phyloP scores from a whole-genome alignment of 2,113 vertebrate genomes.

The Gymnobelideus leadbeateri region DNA sequence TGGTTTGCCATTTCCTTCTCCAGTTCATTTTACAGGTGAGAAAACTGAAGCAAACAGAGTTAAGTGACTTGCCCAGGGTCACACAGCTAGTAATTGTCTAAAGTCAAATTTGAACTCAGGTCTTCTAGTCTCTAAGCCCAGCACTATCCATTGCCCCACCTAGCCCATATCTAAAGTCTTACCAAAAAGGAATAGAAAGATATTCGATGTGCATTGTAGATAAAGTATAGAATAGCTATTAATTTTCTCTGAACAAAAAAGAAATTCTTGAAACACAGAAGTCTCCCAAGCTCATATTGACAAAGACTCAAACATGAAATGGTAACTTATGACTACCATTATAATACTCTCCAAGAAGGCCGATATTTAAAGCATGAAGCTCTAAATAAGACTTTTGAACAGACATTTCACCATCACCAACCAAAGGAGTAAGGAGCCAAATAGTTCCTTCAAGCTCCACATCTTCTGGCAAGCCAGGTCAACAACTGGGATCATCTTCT shows the following conservation, averaged over 20 bases:
- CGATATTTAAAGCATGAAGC: neutral
- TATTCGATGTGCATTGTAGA: neutral
- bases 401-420: neutral
- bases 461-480: too few species aligned
- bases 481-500: too few species aligned
- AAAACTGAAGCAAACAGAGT: neutral
- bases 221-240: neutral
- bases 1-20: neutral
- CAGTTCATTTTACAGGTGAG: neutral
- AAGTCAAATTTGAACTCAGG: neutral
- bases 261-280: neutral
- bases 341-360: neutral
- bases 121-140: neutral
- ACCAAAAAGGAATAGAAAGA: neutral
- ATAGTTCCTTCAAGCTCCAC: neutral
- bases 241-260: neutral
- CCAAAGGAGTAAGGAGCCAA: neutral
- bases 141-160: neutral
- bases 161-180: neutral
- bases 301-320: neutral
- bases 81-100: neutral
- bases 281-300: neutral
- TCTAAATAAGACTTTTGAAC: neutral
- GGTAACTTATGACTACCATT: neutral
- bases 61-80: neutral